Percentiles rank a stretch among this genome's conserved stretches.
Evolutionary conservation across 53 echinoderm and acorn worm genomes (phyloP).

Genomic region (Crossaster papposus): DNA sequence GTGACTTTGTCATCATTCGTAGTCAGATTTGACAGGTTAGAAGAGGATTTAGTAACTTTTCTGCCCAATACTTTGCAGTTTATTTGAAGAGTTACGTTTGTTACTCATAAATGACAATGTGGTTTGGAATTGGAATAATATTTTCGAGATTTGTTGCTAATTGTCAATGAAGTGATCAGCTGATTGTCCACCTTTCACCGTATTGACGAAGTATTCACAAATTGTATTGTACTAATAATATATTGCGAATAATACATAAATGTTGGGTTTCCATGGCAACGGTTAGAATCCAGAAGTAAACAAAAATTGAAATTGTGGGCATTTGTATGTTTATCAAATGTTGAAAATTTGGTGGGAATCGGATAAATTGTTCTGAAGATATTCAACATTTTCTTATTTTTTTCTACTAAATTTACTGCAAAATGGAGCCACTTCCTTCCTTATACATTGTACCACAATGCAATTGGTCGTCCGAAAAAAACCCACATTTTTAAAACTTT

Average conservation of each 20-base stretch:
- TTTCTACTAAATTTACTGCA: no score
- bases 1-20: no score
- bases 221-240: neutral
- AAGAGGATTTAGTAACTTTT: conserved; percentile 2
- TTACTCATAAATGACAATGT: no score
- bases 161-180: neutral
- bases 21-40: no score
- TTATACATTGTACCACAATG: no score
- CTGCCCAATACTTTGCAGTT: neutral
- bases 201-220: neutral
- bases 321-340: neutral
- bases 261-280: conserved; percentile 1
- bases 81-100: neutral
- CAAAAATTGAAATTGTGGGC: neutral
- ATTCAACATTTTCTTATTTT: no score
- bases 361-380: no score
- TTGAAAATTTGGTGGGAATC: neutral
- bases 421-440: no score
- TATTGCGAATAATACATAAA: neutral
- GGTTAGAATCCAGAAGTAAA: neutral
- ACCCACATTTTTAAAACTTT: no score
- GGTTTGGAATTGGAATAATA: no score
- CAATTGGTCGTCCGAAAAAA: no score
- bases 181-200: neutral
- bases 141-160: neutral